phyloP scores from a whole-genome alignment of 2,888 invertebrate genomes.

The Ophion ellenae region DNA sequence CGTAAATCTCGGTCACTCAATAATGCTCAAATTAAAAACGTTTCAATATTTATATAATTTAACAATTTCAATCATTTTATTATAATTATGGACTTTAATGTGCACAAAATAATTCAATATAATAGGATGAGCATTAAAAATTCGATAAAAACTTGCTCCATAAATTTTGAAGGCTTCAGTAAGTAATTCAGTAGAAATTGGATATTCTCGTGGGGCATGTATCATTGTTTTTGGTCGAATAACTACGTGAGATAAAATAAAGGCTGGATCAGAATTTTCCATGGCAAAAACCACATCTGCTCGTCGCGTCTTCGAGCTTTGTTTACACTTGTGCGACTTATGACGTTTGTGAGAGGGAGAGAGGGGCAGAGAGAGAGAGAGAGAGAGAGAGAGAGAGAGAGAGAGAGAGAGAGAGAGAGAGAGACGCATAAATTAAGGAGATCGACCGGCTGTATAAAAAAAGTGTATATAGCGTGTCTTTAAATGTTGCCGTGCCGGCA shows the following conservation, averaged over 20 bases:
- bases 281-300: constrained; percentile 8
- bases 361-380: too few relatives aligned
- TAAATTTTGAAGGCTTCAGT: not conserved
- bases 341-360: too few relatives aligned
- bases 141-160: not conserved
- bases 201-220: not conserved
- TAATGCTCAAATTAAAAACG: not conserved
- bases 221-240: not conserved
- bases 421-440: not conserved
- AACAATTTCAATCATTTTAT: not conserved
- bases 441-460: not conserved
- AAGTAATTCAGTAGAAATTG: not conserved
- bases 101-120: not conserved
- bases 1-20: not conserved
- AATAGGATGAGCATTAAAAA: not conserved
- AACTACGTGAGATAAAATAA: too few relatives aligned
- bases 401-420: not conserved
- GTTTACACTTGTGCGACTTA: too few relatives aligned
- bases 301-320: not conserved
- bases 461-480: not conserved
- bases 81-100: not conserved
- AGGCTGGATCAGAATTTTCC: too few relatives aligned
- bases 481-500: constrained; percentile 35
- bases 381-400: too few relatives aligned
- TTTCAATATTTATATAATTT: not conserved